A percentile compares a stretch with the other conserved stretches of the same genome.
Evolutionary conservation across 2,797 vertebrate species (phyloP).

Genomic region (Cynodonichthys magdalenae): DNA sequence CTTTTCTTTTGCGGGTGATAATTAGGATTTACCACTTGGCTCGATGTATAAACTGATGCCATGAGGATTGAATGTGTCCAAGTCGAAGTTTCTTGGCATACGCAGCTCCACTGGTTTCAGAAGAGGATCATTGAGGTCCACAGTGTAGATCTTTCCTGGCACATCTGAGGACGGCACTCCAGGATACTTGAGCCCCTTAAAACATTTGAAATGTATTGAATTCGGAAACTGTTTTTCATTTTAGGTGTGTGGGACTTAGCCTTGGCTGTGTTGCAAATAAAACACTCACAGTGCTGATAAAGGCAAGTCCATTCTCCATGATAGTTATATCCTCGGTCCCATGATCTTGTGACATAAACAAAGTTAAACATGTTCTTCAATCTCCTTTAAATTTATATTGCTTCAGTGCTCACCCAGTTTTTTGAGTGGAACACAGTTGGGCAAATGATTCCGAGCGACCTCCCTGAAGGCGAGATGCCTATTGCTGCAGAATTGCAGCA

Average conservation of each 20-base stretch:
- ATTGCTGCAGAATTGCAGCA: slow-evolving; percentile 49
- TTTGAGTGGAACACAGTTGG: slow-evolving; percentile 68
- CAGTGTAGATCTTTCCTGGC: slow-evolving; percentile 84
- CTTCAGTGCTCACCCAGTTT: slow-evolving; percentile 53
- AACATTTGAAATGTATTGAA: neutral
- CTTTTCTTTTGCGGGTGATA: too few species aligned
- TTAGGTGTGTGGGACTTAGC: neutral
- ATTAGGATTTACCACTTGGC: slow-evolving; percentile 71
- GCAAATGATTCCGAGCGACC: slow-evolving; percentile 62
- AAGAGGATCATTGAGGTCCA: slow-evolving; percentile 82
- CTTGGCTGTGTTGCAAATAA: slow-evolving; percentile 9
- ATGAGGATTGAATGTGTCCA: slow-evolving; percentile 87
- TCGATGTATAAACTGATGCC: slow-evolving; percentile 86
- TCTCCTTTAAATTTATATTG: accelerated
- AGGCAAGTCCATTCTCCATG: slow-evolving; percentile 85
- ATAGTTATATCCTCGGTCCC: slow-evolving; percentile 93
- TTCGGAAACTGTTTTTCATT: neutral
- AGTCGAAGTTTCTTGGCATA: slow-evolving; percentile 84
- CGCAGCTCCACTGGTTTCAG: slow-evolving; percentile 79
- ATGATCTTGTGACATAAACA: slow-evolving; percentile 67
- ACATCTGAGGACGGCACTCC: slow-evolving; percentile 66
- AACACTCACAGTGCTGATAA: slow-evolving; percentile 90
- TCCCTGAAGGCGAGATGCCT: slow-evolving; percentile 53
- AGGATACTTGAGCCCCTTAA: slow-evolving; percentile 85
- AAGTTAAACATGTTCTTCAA: neutral